Base-by-base conservation (phyloP, 2,797 vertebrate species). In the Carcharodon carcharias region DNA sequence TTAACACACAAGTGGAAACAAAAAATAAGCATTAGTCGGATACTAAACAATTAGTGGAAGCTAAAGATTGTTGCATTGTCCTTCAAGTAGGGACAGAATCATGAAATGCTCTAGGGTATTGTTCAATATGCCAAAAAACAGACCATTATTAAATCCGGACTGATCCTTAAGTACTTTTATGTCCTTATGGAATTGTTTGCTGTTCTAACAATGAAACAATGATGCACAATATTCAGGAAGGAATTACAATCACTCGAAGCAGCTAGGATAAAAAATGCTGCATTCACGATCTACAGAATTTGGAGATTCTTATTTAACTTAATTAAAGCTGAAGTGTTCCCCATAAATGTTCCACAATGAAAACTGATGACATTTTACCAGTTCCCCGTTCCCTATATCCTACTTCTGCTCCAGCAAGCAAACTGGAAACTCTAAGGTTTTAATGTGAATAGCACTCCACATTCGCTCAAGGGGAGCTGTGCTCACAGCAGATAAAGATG, bases 61-160 rank as follows among this genome's bases (percentile, higher is more conserved):
- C 61, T 65, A 40, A 35, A 61, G 58, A 63, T n/a, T 50, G 6
- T 85, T 85, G 7, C 45, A 23, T 85, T 85, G 82, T 85, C 82
- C 82, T 92, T 65, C 58, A 92, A 92, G n/a, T 63, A 65, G 0
- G 35, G 18, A 92, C 87, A 65, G 65, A 92, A 9, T 6, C 1
- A 65, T 92, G 35, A 63, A 92, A 92, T 61, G 35, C 89, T 40
- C 35, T 35, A 63, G 35, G 35, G 58, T 92, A 63, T 63, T 92
- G 31, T 61, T 92, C 89, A 63, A 92, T 63, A 5, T 40, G 54
- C 50, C 87, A 58, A n/a, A 92, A 50, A 63, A 18, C 58, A 65
- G 18, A n/a, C 89, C 89, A 92, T 65, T 91, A 91, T 91, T 92
- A 92, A 92, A 92, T 63, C 7, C 40, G n/a, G 35, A 92, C 58